Evolutionary conservation across 2,113 vertebrate genomes (phyloP).

Genomic region (Dipodomys spectabilis): DNA sequence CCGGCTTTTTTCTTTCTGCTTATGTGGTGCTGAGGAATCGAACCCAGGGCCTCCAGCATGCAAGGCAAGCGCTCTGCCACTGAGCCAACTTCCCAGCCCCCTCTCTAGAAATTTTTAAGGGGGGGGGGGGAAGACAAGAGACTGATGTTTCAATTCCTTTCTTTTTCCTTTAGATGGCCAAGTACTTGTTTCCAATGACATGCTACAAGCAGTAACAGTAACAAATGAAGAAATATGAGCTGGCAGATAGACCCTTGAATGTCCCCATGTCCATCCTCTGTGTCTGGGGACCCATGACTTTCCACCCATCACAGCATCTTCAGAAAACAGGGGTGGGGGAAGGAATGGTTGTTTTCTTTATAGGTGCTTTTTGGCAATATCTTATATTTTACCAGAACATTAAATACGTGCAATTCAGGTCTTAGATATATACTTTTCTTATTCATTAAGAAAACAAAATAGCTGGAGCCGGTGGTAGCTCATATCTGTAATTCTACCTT

Average conservation of each 20-base stretch:
- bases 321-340: background rate
- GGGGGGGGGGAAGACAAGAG: background rate
- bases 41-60: no score
- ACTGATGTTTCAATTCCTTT: background rate
- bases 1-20: no score
- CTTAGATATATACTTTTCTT: background rate
- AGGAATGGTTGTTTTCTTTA: background rate
- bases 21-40: no score
- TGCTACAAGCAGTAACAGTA: fast-evolving
- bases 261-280: fast-evolving
- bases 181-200: background rate
- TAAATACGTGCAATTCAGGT: background rate
- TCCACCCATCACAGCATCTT: background rate
- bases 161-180: background rate
- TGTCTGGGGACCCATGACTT: background rate
- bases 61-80: no score
- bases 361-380: background rate
- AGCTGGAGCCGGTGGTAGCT: background rate
- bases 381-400: background rate
- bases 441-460: slow-evolving; percentile 5
- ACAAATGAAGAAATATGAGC: fast-evolving
- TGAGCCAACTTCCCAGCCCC: no score
- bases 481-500: no score
- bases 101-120: background rate
- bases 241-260: background rate